Percentiles rank a stretch among this genome's conserved stretches.
phyloP scores from a whole-genome alignment of 1,140 invertebrate genomes.

The Mizuhopecten yessoensis region DNA sequence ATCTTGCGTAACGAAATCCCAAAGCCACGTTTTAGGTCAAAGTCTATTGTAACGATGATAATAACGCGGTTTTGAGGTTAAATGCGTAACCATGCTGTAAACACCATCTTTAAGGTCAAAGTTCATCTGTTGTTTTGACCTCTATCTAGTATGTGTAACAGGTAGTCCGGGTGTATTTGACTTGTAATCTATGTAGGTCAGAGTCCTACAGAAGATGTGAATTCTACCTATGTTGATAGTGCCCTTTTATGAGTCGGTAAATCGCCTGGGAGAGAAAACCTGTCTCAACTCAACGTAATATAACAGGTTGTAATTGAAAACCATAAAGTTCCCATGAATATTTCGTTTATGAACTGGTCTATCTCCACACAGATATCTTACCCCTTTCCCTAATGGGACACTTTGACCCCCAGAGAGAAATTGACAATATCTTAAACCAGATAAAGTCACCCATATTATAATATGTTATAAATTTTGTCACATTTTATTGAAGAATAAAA shows the following conservation, averaged over 20 bases:
- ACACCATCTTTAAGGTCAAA: background rate
- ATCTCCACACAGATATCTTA: no score
- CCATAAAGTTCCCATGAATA: no score
- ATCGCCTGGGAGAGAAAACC: background rate
- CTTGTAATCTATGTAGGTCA: background rate
- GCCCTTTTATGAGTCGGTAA: background rate
- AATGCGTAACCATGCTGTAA: background rate
- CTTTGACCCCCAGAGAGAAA: no score
- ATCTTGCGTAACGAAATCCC: background rate
- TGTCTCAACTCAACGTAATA: background rate
- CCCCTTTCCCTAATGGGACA: no score
- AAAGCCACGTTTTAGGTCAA: background rate
- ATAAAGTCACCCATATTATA: no score
- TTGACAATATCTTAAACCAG: no score
- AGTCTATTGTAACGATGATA: background rate
- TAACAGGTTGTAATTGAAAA: no score
- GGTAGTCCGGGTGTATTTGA: background rate
- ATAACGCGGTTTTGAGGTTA: background rate
- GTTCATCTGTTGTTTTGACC: background rate
- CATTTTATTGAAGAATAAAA: no score
- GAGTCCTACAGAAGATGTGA: background rate
- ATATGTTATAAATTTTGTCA: no score
- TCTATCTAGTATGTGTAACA: background rate
- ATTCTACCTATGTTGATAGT: background rate
- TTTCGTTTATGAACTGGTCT: no score